Conservation (phyloP, 1,140 invertebrate genomes). For the Drosophila malerkotliana region DNA sequence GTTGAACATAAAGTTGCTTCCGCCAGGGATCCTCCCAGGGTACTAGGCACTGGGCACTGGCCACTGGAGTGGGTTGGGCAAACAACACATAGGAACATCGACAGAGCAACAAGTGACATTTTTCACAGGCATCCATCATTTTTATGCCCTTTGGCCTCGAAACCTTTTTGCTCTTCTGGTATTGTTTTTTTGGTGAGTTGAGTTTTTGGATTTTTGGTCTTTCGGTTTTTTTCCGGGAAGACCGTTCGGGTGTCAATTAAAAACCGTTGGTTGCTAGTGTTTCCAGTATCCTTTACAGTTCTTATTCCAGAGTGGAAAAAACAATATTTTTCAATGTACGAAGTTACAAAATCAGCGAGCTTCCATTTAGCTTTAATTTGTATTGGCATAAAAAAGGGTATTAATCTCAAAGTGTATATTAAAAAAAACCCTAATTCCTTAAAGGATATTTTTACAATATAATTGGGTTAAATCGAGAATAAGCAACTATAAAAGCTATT, state of each 20-base stretch:
- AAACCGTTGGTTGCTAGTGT: slow-evolving; percentile 32
- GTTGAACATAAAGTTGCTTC: slow-evolving; percentile 76
- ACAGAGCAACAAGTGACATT: slow-evolving; percentile 80
- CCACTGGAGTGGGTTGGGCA: background rate
- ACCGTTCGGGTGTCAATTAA: slow-evolving; percentile 61
- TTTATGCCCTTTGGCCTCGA: slow-evolving; percentile 52
- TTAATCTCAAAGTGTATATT: background rate
- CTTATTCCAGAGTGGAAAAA: background rate
- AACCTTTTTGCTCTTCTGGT: slow-evolving; percentile 9
- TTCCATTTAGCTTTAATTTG: too few species aligned
- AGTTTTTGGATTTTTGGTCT: slow-evolving; percentile 2
- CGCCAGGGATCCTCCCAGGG: background rate
- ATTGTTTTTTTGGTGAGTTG: slow-evolving; percentile 6
- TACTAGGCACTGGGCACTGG: background rate
- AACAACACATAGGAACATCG: slow-evolving; percentile 19
- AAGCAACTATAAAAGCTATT: too few species aligned
- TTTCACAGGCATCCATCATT: slow-evolving; percentile 76
- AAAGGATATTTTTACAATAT: background rate
- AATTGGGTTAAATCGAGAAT: too few species aligned
- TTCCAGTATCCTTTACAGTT: background rate
- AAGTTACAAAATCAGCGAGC: background rate
- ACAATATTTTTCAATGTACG: background rate
- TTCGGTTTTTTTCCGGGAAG: slow-evolving; percentile 2
- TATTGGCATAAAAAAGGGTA: too few species aligned
- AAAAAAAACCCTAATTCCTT: background rate